Evolutionary conservation across 2,797 vertebrate genomes (phyloP).

Genomic region (Buceros bicornis): DNA sequence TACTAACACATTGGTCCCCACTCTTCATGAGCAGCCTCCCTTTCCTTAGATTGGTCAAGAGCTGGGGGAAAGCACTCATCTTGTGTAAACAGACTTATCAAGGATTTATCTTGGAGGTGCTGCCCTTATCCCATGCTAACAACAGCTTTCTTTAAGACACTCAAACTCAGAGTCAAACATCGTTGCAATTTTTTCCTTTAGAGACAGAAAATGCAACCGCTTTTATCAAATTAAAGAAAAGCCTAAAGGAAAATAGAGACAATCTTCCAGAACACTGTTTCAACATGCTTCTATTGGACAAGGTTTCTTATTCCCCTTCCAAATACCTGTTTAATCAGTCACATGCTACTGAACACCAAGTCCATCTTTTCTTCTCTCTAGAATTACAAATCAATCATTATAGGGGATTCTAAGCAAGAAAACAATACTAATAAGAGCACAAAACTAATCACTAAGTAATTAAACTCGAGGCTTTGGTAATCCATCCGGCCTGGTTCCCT

Average conservation of each 20-base stretch:
- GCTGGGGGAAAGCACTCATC: not conserved
- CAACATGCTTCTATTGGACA: not conserved
- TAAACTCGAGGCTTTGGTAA: not conserved
- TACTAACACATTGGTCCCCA: fast-evolving
- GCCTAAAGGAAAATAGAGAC: not conserved
- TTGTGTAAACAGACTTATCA: not conserved
- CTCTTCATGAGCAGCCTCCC: not conserved
- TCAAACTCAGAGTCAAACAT: not conserved
- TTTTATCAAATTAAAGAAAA: not conserved
- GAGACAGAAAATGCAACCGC: not conserved
- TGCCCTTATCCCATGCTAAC: not conserved
- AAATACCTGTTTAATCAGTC: not conserved
- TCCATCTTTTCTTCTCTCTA: not conserved
- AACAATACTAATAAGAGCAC: not conserved
- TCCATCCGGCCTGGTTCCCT: not conserved
- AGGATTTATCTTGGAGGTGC: not conserved
- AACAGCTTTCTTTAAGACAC: not conserved
- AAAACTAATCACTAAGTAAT: not conserved
- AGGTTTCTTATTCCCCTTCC: not conserved
- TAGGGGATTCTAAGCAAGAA: not conserved
- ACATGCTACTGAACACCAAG: not conserved
- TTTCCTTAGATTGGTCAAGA: not conserved
- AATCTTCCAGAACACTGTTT: not conserved
- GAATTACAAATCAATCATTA: conserved; percentile 51
- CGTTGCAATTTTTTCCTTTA: not conserved